phyloP scores from a whole-genome alignment of 1,140 invertebrate genomes.

The Drosophila micromelanica region DNA sequence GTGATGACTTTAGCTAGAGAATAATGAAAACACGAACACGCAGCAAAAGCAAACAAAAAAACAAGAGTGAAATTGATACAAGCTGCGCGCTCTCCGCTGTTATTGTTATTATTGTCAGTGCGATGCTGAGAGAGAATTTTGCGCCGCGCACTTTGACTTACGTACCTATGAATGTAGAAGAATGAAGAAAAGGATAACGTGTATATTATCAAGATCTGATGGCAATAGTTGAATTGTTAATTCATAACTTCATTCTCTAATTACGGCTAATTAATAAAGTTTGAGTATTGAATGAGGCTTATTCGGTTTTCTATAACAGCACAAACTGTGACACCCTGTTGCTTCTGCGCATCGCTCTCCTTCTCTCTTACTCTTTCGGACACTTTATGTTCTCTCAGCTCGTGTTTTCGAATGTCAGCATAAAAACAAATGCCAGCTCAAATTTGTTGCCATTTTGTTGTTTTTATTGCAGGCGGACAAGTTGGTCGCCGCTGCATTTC shows the following conservation, averaged over 20 bases:
- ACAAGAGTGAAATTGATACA: conserved; percentile 55
- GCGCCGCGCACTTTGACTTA: conserved; percentile 13
- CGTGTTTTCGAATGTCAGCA: conserved; percentile 15
- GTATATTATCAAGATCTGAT: background rate
- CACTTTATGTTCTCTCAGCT: conserved; percentile 5
- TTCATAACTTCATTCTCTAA: background rate
- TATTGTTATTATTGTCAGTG: conserved; percentile 37
- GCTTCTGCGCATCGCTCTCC: conserved; percentile 41
- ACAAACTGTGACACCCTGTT: conserved; percentile 43
- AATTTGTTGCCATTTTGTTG: conserved; percentile 24
- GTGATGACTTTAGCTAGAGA: conserved; percentile 4
- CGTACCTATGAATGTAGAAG: background rate
- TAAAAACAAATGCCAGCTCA: conserved; percentile 29
- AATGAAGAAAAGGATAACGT: background rate
- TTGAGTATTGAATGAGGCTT: background rate
- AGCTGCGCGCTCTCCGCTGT: conserved; percentile 49
- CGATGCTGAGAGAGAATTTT: conserved; percentile 61
- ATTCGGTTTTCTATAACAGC: conserved; percentile 4
- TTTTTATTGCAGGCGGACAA: conserved; percentile 15
- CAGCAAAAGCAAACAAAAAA: conserved; percentile 58
- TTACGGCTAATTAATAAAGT: background rate
- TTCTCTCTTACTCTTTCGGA: background rate
- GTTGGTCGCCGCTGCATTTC: conserved; percentile 21
- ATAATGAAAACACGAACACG: conserved; percentile 52
- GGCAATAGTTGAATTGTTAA: background rate